Conservation (phyloP, 1,140 invertebrate genomes). For the Cyclargus thomasi region DNA sequence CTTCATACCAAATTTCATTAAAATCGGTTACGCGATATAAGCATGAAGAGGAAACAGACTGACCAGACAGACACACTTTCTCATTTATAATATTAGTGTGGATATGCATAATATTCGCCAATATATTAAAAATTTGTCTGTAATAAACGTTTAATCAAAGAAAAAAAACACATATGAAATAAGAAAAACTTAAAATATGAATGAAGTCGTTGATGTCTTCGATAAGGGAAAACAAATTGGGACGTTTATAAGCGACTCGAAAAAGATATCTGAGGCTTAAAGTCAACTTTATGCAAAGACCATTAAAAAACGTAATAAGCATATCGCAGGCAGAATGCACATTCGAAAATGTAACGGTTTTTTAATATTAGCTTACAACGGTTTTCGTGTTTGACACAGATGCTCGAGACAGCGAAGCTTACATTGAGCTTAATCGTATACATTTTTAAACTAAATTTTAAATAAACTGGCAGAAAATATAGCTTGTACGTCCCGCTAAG, state of each 20-base stretch:
- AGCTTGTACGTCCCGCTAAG: too few relatives aligned
- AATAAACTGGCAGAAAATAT: too few relatives aligned
- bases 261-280: background rate
- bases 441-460: too few relatives aligned
- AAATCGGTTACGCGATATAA: too few relatives aligned
- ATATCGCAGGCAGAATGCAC: background rate
- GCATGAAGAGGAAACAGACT: too few relatives aligned
- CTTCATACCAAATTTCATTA: too few relatives aligned
- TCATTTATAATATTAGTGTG: too few relatives aligned
- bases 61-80: too few relatives aligned
- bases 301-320: background rate
- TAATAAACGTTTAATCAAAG: background rate
- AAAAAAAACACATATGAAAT: background rate
- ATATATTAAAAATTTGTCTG: background rate
- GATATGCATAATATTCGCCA: background rate
- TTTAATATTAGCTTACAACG: constrained; percentile 1
- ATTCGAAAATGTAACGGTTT: constrained; percentile 1
- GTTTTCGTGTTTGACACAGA: background rate
- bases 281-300: background rate
- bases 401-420: background rate
- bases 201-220: background rate
- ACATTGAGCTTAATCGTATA: background rate
- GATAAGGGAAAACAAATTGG: background rate
- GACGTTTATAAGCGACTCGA: background rate
- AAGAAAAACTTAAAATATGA: background rate